Evolutionary conservation across 2,888 invertebrate species (phyloP), one percentile per base, ranked within the genome.

Genomic region (Acleris literana): DNA sequence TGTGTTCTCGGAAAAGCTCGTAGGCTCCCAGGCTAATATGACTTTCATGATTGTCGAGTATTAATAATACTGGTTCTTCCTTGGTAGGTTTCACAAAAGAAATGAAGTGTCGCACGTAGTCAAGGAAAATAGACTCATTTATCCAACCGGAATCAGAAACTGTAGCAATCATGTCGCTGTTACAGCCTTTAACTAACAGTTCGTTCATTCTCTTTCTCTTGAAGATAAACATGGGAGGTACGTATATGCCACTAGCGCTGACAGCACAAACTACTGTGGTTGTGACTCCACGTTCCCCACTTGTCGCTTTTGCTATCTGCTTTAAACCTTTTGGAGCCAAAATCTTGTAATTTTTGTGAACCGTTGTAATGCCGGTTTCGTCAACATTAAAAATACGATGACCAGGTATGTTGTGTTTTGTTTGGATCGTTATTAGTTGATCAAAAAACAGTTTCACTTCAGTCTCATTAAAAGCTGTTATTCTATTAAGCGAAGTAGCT

Each of bases 1-100:
- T 56, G 64, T 76, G 70, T 39, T 70, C 59, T 57, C 69, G 48
- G 25, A 25, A 25, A 25, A 25, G 25, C 25, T 25, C 5, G 25
- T 25, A 25, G 25, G 25, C 25, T 25, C 25, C 25, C 25, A 25
- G 25, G 25, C 25, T 25, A 5, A 25, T 25, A 25, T 25, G 25
- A 25, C 25, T 25, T 25, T 25, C 25, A 25, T 25, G 25, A 25
- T 25, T 25, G 25, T 25, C 25, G 25, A 25, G 25, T 25, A 25
- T 25, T 25, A 25, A 25, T 25, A 25, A 25, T 25, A 25, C 25
- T 25, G 25, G 25, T 25, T 25, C 25, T 25, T 25, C 25, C 25
- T 25, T 4, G 25, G 25, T 25, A 25, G 5, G 25, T 25, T 25
- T 25, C 25, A 25, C 25, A 25, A 25, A 25, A 25, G 25, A 25